Conservation (phyloP, 2,113 vertebrate genomes). For the Grantiella picta region DNA sequence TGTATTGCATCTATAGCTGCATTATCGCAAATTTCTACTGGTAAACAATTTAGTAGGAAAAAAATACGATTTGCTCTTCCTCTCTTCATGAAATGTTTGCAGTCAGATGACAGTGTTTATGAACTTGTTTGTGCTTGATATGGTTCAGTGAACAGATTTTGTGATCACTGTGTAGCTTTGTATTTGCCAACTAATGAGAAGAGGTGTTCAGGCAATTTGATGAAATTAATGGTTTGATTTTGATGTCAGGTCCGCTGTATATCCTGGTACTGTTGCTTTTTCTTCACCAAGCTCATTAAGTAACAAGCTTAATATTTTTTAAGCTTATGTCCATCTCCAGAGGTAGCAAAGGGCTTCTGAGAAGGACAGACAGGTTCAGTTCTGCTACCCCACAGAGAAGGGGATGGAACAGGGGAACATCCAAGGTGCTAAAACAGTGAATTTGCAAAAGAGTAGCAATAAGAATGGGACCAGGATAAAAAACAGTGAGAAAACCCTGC, state of each 20-base stretch:
- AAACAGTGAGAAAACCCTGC: not conserved
- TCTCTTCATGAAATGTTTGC: not conserved
- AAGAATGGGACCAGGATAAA: not conserved
- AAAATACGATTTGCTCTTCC: not conserved
- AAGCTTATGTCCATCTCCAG: not conserved
- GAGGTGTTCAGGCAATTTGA: constrained; percentile 14
- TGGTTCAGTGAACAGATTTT: constrained; percentile 22
- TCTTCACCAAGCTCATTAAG: not conserved
- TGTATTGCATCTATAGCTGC: not conserved
- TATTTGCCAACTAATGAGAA: constrained; percentile 26
- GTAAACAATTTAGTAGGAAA: not conserved
- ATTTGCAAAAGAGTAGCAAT: not conserved
- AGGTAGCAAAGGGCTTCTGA: not conserved
- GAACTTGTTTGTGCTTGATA: not conserved
- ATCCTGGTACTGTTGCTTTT: not conserved
- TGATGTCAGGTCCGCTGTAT: not conserved
- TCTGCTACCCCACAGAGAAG: not conserved
- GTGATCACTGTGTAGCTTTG: not conserved
- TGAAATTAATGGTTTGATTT: not conserved
- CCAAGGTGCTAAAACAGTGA: not conserved
- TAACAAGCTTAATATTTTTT: not conserved
- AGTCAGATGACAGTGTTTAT: not conserved
- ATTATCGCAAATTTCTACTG: not conserved
- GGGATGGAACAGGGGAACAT: not conserved
- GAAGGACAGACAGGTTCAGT: not conserved